Base-by-base conservation (phyloP, 2,113 vertebrate species). In the Megalops atlanticus region DNA sequence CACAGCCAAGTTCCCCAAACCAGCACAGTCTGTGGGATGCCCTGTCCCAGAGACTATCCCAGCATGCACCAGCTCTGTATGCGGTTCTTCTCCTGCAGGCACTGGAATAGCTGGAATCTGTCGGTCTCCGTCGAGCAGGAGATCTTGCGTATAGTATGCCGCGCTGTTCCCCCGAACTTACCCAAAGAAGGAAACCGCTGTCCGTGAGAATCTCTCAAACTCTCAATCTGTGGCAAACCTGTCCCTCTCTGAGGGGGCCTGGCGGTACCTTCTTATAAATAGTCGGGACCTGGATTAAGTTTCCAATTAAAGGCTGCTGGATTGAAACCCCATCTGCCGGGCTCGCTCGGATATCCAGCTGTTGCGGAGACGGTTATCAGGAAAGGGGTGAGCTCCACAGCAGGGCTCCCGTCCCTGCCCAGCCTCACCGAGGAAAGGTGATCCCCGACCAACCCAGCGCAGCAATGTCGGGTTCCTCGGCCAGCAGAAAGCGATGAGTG, bases 201-300 rank as follows among this genome's bases (percentile, higher is more conserved):
- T 58, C 52, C 52, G n/a, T 24, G 52, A n/a, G 52, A 58, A 58
- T 58, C 12, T 15, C 18, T n/a, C 52, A 58, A 58, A 58, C 52
- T 16, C 21, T 15, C 43, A 14, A 43, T 45, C 41, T 33, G 11
- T 47, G 18, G 4, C 18, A 58, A 58, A 58, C 21, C 21, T 24
- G 52, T 11, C 58, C n/a, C 18, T 64, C n/a, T 64, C n/a, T 31
- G 6, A 35, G 43, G n/a, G 8, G 45, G 27, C n/a, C 74, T 49
- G 45, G n/a, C 45, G 16, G 74, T 24, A 8, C 76, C 52, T 64
- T 52, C 49, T n/a, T 78, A 78, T 64, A 78, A 78, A 78, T 78
- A 68, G 77, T 52, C 12, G 24, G 31, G 36, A 40, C 12, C 52
- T 68, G 77, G 47, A 68, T 78, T 68, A n/a, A 58, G 77, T 78